Evolutionary conservation across 92 coral and sea anemone species (phyloP).

Genomic region (Heliopora coerulea): DNA sequence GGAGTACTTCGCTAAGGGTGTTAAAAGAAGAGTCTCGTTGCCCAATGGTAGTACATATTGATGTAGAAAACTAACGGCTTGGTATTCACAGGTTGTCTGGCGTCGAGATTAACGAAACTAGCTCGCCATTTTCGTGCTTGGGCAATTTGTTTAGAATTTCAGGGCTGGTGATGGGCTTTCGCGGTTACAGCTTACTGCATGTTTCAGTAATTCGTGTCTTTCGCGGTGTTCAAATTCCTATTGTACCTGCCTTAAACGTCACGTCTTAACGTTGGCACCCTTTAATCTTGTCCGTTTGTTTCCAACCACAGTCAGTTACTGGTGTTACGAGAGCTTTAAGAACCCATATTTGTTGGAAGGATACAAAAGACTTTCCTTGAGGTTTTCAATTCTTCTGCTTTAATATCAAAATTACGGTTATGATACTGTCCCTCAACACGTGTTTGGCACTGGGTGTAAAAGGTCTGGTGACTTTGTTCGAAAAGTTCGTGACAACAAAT

Average conservation of each 20-base stretch:
- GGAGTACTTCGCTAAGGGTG: too few species aligned
- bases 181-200: slow-evolving; percentile 35
- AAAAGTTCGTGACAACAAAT: too few species aligned
- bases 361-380: too few species aligned
- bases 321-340: neutral
- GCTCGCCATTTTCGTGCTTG: neutral
- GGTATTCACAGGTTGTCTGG: neutral
- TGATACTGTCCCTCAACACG: slow-evolving; percentile 19
- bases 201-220: slow-evolving; percentile 24
- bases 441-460: slow-evolving; percentile 14
- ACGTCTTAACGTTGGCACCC: slow-evolving; percentile 5
- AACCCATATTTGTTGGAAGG: neutral
- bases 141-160: neutral
- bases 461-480: neutral
- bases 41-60: too few species aligned
- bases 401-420: too few species aligned
- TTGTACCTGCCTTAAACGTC: slow-evolving; percentile 12
- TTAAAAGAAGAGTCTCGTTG: too few species aligned
- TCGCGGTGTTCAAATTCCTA: slow-evolving; percentile 4
- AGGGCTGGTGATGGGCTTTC: slow-evolving; percentile 2
- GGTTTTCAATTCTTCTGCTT: too few species aligned
- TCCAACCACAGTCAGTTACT: too few species aligned
- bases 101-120: neutral
- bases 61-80: too few species aligned
- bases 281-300: neutral